Percentiles rank a stretch among this genome's conserved stretches.
Conservation (phyloP, 2,888 invertebrate species). For the Parnassius glacialis region DNA sequence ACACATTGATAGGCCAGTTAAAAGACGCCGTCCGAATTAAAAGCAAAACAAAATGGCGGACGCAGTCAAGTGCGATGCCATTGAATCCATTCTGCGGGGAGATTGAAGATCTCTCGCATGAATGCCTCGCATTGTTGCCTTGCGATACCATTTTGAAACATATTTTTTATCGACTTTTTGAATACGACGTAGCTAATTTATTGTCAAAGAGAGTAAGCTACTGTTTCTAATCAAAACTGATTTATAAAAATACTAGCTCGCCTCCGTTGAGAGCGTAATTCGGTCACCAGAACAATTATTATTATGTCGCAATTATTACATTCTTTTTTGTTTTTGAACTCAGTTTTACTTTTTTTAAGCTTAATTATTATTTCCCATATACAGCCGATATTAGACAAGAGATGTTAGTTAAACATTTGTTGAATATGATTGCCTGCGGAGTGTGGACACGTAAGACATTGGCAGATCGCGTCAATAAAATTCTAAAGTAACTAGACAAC, state of each 20-base stretch:
- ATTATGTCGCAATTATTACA: too few species aligned
- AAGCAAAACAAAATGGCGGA: conserved; percentile 56
- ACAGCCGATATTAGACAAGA: too few species aligned
- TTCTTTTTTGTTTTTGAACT: too few species aligned
- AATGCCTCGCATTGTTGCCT: conserved; percentile 29
- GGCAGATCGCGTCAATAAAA: too few species aligned
- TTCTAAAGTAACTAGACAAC: too few species aligned
- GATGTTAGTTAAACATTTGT: too few species aligned
- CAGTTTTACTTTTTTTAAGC: too few species aligned
- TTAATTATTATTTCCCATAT: too few species aligned
- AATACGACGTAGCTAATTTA: conserved; percentile 3
- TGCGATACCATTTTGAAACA: conserved; percentile 2
- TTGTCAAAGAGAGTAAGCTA: conserved; percentile 1
- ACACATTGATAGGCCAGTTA: conserved; percentile 35
- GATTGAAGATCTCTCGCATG: conserved; percentile 49
- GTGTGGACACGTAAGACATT: too few species aligned
- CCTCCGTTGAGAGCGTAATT: too few species aligned
- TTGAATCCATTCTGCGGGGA: conserved; percentile 58
- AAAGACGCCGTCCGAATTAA: conserved; percentile 53
- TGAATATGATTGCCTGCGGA: too few species aligned
- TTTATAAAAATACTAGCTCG: not conserved
- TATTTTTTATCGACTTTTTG: not conserved
- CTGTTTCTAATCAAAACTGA: not conserved
- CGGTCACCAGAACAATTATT: not conserved
- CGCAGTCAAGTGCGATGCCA: conserved; percentile 63